Evolutionary conservation across 2,888 invertebrate genomes (phyloP), one percentile per base, ranked within the genome.

Genomic region (Notodonta ziczac): DNA sequence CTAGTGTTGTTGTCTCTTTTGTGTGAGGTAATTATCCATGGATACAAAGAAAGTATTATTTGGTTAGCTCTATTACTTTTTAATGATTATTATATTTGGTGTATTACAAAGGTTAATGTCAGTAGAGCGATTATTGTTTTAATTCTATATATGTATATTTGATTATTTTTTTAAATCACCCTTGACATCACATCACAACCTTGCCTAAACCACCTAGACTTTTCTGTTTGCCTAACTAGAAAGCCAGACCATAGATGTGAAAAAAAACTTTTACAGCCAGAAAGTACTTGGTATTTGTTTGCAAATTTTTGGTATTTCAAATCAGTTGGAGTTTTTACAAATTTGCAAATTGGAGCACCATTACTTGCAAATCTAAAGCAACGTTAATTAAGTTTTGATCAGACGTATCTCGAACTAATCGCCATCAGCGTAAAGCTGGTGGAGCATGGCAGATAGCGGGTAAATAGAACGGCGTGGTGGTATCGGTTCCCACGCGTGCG

Each of bases 1-100:
- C 66, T 82, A 83, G 81, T 84, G 84, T 73, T 83, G 84, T 84
- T 82, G 79, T 74, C 70, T 65, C 80, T 83, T 83, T 84, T 84
- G 74, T 78, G 63, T 57, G 39, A 61, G 64, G 69, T 71, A 83
- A 85, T 86, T 84, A 82, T 83, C 78, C 81, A 82, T 75, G 63
- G 64, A 67, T 56, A 72, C 66, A 73, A 67, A 67, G 61, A 60
- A 56, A 58, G 65, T 53, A 63, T 70, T 80, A 66, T 78, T 83
- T 78, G 75, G 78, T 81, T 77, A 70, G 68, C 67, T 77, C 72
- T 76, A 84, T 85, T 84, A 83, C 63, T 65, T 80, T 78, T 73
- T 83, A 82, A 83, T 84, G 46, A 46, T 46, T 46, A 46, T 46
- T 46, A 46, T 46, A 5, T 46, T 46, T n/a, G n/a, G 46, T 46